Evolutionary conservation across 2,113 vertebrate genomes (phyloP), one percentile per base, ranked within the genome.

Genomic region (Daphoenositta chrysoptera): DNA sequence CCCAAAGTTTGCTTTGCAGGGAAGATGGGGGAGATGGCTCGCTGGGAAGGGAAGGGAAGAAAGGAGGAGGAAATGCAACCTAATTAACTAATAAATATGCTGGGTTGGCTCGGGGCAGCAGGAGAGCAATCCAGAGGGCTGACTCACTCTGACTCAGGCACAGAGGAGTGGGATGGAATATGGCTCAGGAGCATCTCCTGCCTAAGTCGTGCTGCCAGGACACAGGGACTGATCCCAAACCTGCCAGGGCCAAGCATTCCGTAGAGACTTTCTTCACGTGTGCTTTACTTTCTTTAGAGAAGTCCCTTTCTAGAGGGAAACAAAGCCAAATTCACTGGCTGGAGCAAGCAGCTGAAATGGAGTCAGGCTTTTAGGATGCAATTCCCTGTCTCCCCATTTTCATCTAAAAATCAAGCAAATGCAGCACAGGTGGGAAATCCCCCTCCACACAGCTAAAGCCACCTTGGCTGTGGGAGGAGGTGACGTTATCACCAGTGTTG

Each of bases 1-100:
- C 23, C 44, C 0, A 1, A 26, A 51, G 19, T 60, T 80, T 56
- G 40, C 24, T 76, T 30, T 50, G 61, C 51, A 26, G 77, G 48
- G 1, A 6, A 47, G 65, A 40, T 0, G 1, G 18, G 10, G 73
- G 65, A 93, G 65, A 75, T 26, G n/a, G 58, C 60, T 91, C 1
- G 2, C 35, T 48, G 73, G 2, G 11, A 45, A 60, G 66, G 58
- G 61, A 47, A 91, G 91, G 64, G 15, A 84, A 21, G 82, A 66
- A 73, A 91, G 82, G 87, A 90, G 90, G 71, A 94, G 95, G 92
- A 94, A 96, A 90, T 71, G 79, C 80, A 91, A 87, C 85, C 57
- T 82, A 95, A 97, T 96, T 91, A 95, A 89, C 78, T 91, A 94
- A 89, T 93, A 85, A 95, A 93, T 82, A 78, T 9, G 65, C 69